Evolutionary conservation across 1,140 invertebrate species (phyloP).

Genomic region (Hermetia illucens): DNA sequence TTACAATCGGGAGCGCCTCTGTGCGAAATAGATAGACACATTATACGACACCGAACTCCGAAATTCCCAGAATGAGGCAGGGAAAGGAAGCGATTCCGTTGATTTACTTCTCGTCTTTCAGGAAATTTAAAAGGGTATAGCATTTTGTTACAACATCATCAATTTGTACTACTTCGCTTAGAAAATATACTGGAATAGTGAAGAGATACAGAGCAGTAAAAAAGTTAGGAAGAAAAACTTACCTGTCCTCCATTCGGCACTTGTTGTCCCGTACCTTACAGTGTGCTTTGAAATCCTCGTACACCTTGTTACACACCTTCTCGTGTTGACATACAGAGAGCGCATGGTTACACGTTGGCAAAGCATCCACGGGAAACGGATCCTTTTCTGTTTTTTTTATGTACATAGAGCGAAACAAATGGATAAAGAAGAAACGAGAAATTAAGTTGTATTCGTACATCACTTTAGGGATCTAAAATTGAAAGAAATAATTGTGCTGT

Average conservation of each 20-base stretch:
- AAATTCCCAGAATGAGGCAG: too few species aligned
- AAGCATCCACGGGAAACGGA: constrained; percentile 67
- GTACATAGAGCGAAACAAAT: too few species aligned
- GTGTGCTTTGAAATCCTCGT: constrained; percentile 68
- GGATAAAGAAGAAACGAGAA: too few species aligned
- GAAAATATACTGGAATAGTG: background rate
- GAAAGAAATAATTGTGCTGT: too few species aligned
- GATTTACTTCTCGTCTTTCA: constrained; percentile 1
- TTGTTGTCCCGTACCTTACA: constrained; percentile 70
- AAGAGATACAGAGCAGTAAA: too few species aligned
- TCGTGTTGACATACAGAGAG: constrained; percentile 65
- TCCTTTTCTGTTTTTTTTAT: constrained; percentile 68
- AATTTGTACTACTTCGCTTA: background rate
- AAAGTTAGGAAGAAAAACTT: too few species aligned
- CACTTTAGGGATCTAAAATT: too few species aligned
- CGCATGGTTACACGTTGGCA: constrained; percentile 78
- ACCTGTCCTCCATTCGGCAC: constrained; percentile 79
- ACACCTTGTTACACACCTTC: constrained; percentile 58
- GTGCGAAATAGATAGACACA: too few species aligned
- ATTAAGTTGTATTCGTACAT: too few species aligned
- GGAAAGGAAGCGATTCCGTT: too few species aligned
- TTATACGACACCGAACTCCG: too few species aligned
- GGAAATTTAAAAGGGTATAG: background rate
- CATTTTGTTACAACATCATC: background rate
- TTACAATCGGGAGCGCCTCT: too few species aligned